Conservation (phyloP, 2,113 vertebrate genomes). For the Muntiacus muntjak region DNA sequence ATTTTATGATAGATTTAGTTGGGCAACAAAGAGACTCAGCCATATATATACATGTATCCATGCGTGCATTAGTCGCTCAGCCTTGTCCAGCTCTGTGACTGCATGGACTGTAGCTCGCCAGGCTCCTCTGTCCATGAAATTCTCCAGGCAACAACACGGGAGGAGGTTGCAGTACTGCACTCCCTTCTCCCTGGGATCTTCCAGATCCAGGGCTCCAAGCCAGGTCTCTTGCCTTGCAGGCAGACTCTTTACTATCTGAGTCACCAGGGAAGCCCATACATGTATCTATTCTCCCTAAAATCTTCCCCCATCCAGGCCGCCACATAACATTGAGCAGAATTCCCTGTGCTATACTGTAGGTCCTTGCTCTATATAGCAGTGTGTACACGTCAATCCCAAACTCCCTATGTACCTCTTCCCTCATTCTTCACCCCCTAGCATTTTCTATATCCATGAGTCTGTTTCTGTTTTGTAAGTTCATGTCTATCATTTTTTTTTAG, state of each 20-base stretch:
- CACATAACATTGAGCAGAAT: not conserved
- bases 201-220: not conserved
- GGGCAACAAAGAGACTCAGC: not conserved
- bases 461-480: not conserved
- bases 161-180: not conserved
- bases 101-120: not conserved
- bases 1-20: not conserved
- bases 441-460: not conserved
- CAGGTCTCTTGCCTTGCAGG: not conserved
- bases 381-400: not conserved
- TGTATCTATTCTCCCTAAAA: not conserved
- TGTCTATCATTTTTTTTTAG: not conserved
- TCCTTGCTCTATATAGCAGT: not conserved
- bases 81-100: not conserved
- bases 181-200: not conserved
- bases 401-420: not conserved
- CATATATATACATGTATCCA: not conserved
- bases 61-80: accelerated
- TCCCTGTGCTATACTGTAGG: not conserved
- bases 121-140: not conserved
- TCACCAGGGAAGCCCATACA: not conserved
- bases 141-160: not conserved
- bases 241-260: not conserved
- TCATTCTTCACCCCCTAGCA: not conserved
- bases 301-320: not conserved